phyloP scores from a whole-genome alignment of 2,888 invertebrate genomes.

The Hoplodrina blanda region DNA sequence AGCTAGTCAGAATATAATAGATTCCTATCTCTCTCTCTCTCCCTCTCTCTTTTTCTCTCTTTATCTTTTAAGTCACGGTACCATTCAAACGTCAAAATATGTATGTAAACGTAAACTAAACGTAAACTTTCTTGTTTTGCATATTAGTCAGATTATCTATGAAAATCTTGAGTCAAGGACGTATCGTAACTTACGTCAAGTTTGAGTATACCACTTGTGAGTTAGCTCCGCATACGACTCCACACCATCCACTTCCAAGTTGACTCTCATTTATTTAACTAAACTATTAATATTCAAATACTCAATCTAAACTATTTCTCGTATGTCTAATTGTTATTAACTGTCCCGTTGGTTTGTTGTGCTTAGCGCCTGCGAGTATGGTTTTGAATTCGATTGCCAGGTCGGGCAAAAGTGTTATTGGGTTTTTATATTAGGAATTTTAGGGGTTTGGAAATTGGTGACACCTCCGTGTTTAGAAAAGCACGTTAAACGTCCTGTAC shows the following conservation, averaged over 20 bases:
- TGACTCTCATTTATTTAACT: slow-evolving; percentile 33
- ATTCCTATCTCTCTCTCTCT: no score
- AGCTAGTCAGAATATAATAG: no score
- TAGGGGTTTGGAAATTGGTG: no score
- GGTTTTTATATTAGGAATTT: no score
- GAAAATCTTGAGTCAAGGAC: slow-evolving; percentile 9
- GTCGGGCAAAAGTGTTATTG: not conserved
- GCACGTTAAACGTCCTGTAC: no score
- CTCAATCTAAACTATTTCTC: slow-evolving; percentile 5
- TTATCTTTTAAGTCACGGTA: no score
- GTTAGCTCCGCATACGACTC: slow-evolving; percentile 21
- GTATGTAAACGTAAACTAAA: no score
- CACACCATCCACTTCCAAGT: slow-evolving; percentile 19
- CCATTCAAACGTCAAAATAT: no score
- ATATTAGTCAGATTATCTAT: not conserved
- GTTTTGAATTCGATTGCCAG: not conserved
- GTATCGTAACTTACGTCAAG: slow-evolving; percentile 11
- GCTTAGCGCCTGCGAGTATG: no score
- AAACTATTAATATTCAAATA: slow-evolving; percentile 13
- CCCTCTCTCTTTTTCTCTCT: no score
- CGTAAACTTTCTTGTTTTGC: no score
- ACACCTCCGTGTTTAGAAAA: no score
- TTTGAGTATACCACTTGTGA: slow-evolving; percentile 27
- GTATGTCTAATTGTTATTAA: not conserved
- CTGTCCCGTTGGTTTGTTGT: not conserved